A percentile compares a stretch with the other conserved stretches of the same genome.
Conservation (phyloP, 2,888 invertebrate species). For the Parascotia fuliginaria region DNA sequence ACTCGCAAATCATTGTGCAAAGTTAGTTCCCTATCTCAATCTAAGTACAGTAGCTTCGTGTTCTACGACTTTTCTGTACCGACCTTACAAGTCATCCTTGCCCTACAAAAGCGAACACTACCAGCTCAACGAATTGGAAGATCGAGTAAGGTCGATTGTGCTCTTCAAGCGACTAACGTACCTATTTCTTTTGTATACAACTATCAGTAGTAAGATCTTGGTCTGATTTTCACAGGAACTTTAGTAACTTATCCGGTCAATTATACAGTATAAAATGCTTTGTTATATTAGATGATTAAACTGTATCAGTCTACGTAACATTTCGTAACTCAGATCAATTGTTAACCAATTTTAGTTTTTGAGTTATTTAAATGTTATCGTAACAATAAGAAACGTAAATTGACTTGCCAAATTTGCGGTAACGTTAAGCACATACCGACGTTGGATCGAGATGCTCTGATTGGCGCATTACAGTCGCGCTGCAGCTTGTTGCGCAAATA, state of each 20-base stretch:
- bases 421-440: constrained; percentile 38
- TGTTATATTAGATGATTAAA: neutral
- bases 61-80: constrained; percentile 43
- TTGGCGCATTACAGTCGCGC: constrained; percentile 59
- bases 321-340: constrained; percentile 1
- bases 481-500: constrained; percentile 50
- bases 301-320: neutral
- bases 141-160: constrained; percentile 31
- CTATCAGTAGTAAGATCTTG: neutral
- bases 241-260: neutral
- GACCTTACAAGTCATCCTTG: constrained; percentile 59
- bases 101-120: constrained; percentile 52
- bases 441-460: constrained; percentile 71
- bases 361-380: constrained; percentile 19
- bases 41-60: constrained; percentile 26
- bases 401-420: constrained; percentile 44
- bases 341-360: constrained; percentile 4
- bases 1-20: constrained; percentile 15
- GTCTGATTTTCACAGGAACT: neutral
- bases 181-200: constrained; percentile 12
- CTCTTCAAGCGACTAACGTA: constrained; percentile 16
- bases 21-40: constrained; percentile 12
- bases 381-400: constrained; percentile 22
- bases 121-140: constrained; percentile 52
- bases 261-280: neutral